Evolutionary conservation across 2,888 invertebrate species (phyloP).

Genomic region (Fragum sueziense): DNA sequence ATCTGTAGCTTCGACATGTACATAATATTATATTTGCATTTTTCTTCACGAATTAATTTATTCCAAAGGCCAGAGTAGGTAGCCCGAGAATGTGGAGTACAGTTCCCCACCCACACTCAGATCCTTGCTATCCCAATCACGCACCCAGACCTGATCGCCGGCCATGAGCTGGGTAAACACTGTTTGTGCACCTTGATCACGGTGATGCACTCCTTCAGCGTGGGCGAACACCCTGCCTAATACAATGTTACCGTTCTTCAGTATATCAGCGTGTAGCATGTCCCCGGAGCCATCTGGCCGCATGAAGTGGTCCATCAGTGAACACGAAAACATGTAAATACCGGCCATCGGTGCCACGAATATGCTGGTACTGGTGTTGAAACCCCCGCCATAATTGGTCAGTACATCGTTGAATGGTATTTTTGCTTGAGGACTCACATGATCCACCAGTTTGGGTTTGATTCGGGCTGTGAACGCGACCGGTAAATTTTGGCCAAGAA

Average conservation of each 20-base stretch:
- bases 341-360: slow-evolving; percentile 32
- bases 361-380: slow-evolving; percentile 28
- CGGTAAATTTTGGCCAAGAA: slow-evolving; percentile 12
- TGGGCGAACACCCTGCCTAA: slow-evolving; percentile 45
- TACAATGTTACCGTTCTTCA: slow-evolving; percentile 29
- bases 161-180: slow-evolving; percentile 24
- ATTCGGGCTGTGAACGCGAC: slow-evolving; percentile 42
- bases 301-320: slow-evolving; percentile 31
- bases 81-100: slow-evolving; percentile 50
- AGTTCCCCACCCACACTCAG: slow-evolving; percentile 40
- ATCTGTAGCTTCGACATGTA: too few species aligned
- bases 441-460: not conserved
- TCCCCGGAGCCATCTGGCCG: not conserved
- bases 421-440: not conserved
- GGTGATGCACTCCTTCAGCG: slow-evolving; percentile 15
- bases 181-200: slow-evolving; percentile 49
- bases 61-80: slow-evolving; percentile 32
- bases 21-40: too few species aligned
- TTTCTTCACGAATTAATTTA: too few species aligned
- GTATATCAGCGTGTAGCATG: slow-evolving; percentile 46
- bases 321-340: slow-evolving; percentile 37
- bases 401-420: slow-evolving; percentile 15
- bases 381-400: slow-evolving; percentile 30
- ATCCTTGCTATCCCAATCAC: slow-evolving; percentile 33
- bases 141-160: slow-evolving; percentile 36